Conservation (phyloP, 2,113 vertebrate species). For the Mormoops blainvillei region DNA sequence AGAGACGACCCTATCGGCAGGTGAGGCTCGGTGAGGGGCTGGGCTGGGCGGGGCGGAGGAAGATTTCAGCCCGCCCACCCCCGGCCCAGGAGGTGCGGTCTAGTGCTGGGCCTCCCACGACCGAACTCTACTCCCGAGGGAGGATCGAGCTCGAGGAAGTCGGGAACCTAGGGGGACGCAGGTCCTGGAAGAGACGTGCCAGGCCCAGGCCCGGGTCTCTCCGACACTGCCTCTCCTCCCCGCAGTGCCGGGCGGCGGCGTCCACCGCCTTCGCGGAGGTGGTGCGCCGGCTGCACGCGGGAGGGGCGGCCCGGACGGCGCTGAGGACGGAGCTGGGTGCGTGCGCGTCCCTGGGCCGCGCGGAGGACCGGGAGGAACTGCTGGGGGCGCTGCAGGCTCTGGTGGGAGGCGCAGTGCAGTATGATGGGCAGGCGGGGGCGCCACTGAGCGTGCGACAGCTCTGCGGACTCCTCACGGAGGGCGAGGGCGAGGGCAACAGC, state of each 20-base stretch:
- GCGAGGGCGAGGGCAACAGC: constrained; percentile 35
- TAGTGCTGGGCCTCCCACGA: accelerated
- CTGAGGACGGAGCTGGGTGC: constrained; percentile 80
- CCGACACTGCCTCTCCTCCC: not conserved
- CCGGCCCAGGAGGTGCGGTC: not conserved
- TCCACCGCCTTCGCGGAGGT: constrained; percentile 78
- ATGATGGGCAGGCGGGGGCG: constrained; percentile 79
- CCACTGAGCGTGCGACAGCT: constrained; percentile 75
- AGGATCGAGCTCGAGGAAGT: accelerated
- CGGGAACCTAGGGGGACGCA: not conserved
- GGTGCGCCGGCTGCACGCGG: constrained; percentile 67
- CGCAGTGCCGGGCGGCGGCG: constrained; percentile 79
- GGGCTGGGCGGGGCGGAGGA: no score
- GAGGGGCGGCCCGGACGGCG: constrained; percentile 6
- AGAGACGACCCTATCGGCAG: no score
- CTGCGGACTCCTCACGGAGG: constrained; percentile 77
- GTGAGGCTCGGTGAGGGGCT: accelerated
- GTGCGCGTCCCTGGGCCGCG: constrained; percentile 74
- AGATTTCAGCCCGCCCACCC: no score
- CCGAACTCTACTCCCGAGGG: accelerated
- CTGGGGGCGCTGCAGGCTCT: constrained; percentile 83
- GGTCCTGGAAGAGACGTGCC: not conserved
- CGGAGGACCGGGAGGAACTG: constrained; percentile 77
- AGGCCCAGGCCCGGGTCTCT: no score
- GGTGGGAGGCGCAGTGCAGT: constrained; percentile 86